Conservation (phyloP, 2,888 invertebrate genomes). For the Strigamia transsilvanica region DNA sequence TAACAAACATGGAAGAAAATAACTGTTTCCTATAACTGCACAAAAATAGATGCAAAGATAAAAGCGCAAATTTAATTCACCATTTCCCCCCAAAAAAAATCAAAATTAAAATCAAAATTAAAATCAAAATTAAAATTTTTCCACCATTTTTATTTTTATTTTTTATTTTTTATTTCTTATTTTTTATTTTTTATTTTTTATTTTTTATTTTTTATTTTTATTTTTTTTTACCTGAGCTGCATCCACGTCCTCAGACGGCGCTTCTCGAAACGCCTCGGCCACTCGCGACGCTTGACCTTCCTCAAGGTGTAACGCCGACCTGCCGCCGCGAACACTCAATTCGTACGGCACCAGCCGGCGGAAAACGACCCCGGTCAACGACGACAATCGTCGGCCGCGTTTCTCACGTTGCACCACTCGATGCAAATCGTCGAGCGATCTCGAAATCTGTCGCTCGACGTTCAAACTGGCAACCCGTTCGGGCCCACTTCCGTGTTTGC, state of each 20-base stretch:
- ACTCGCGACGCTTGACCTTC: background rate
- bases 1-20: no score
- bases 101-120: no score
- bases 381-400: background rate
- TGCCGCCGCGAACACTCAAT: slow-evolving; percentile 13
- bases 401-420: background rate
- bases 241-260: background rate
- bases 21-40: no score
- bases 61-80: background rate
- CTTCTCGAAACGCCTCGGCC: background rate
- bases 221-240: background rate
- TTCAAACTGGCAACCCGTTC: no score
- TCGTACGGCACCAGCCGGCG: background rate
- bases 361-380: background rate
- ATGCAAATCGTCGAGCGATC: background rate
- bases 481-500: no score
- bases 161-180: no score
- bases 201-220: no score
- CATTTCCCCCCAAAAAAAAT: no score
- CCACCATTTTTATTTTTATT: no score
- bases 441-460: background rate
- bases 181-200: no score
- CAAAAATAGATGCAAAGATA: background rate
- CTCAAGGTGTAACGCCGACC: slow-evolving; percentile 19
- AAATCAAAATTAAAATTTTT: no score